Base-by-base conservation (phyloP, 2,888 invertebrate genomes). In the Philaethria dido region DNA sequence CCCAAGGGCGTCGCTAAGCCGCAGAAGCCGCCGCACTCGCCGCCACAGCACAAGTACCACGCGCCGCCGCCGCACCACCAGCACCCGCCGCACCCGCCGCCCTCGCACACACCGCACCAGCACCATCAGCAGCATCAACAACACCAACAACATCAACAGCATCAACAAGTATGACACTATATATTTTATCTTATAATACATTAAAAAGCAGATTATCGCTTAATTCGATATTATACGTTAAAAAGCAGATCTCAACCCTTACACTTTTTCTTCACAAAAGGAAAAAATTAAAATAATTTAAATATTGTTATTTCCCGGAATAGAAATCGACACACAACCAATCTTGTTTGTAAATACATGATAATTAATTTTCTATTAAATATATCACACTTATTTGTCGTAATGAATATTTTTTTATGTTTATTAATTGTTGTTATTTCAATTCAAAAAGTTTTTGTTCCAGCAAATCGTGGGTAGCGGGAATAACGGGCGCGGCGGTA, bases 1-100 rank as follows among this genome's bases (percentile, higher is more conserved):
- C 93, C 87, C 77, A 93, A 89, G 79, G 88, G 84, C 76, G 83
- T 78, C 44, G 36, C 74, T 68, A 87, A 87, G 77, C 84, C 84
- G 50, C 84, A 85, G 74, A 89, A 89, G 80, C 85, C 88, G 74
- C 89, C 91, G 73, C 92, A 92, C 80, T 90, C 91, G 74, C 92
- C 91, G 77, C 88, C 92, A 73, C 89, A 87, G 68, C 92, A 93
- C 86, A 93, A 93, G 83, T 90, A 90, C 80, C 87, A 88, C 79
- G 87, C 88, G 80, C 89, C 86, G 74, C 85, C 85, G 73, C 85
- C 83, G 75, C 86, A 86, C 80, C 85, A 80, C 72, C 74, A 69
- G 20, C 76, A 75, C 68, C 77, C 72, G 70, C 85, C 83, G 73
- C 88, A 85, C 81, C 86, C 85, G 65, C 87, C 85, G 70, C 87